phyloP scores from a whole-genome alignment of 2,888 invertebrate genomes.

The Mamestra brassicae region DNA sequence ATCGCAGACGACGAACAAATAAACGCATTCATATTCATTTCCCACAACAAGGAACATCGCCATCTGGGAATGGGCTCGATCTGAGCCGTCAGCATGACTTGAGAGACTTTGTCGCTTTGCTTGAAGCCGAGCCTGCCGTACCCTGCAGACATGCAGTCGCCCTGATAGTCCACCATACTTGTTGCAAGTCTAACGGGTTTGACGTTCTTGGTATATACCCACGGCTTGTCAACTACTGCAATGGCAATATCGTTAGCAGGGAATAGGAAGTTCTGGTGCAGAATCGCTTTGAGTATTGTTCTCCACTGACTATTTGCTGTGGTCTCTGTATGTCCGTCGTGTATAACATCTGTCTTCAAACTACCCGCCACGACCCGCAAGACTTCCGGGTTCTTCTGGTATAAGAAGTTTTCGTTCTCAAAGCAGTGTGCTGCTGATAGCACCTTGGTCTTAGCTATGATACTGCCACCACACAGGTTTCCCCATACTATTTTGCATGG shows the following conservation, averaged over 20 bases:
- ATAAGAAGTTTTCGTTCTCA: slow-evolving; percentile 75
- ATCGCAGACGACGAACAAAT: slow-evolving; percentile 57
- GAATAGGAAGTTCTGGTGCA: slow-evolving; percentile 49
- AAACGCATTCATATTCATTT: slow-evolving; percentile 72
- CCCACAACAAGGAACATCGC: slow-evolving; percentile 76
- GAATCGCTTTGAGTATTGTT: not conserved
- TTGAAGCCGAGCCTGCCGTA: slow-evolving; percentile 71
- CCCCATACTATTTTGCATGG: slow-evolving; percentile 68
- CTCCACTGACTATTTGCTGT: slow-evolving; percentile 51
- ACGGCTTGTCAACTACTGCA: slow-evolving; percentile 63
- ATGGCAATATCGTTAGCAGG: slow-evolving; percentile 77
- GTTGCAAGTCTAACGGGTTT: slow-evolving; percentile 66
- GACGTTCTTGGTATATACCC: slow-evolving; percentile 69
- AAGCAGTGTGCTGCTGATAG: slow-evolving; percentile 85
- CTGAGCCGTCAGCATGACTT: slow-evolving; percentile 71
- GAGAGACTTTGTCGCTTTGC: slow-evolving; percentile 48
- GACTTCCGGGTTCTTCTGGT: slow-evolving; percentile 58
- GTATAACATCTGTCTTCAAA: slow-evolving; percentile 66
- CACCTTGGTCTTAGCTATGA: slow-evolving; percentile 73
- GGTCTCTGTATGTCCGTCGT: slow-evolving; percentile 69
- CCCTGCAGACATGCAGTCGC: slow-evolving; percentile 74
- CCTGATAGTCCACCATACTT: slow-evolving; percentile 67
- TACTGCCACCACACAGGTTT: slow-evolving; percentile 82
- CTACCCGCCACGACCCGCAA: slow-evolving; percentile 78
- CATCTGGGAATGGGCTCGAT: slow-evolving; percentile 71